Base-by-base conservation (phyloP, 2,888 invertebrate genomes). In the Eristalinus aeneus region DNA sequence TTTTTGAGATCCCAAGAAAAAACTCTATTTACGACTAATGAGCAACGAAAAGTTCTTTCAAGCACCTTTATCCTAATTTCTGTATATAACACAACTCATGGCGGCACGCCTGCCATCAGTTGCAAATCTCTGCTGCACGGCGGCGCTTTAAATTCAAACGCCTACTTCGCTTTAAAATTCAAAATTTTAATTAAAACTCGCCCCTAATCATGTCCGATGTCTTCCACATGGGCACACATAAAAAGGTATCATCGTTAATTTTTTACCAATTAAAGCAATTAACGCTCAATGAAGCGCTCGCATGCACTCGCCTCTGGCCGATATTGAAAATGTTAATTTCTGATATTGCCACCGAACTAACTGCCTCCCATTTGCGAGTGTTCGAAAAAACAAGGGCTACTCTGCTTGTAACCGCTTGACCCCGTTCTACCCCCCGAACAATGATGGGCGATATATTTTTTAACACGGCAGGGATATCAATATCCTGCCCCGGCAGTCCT, bases 141-240 rank as follows among this genome's bases (percentile, higher is more conserved):
- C 9, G 0, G 32, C 20, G 39, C 3, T 53, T 53, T 54, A 36
- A 36, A 46, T 31, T 9, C n/a, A 46, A 10, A 27, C 27, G 27
- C 27, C 27, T 5, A 2, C 2, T 0, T 46, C 46, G 8, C 16
- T 8, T 67, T 53, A 8, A 54, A 53, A 32, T 20, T 67, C 20
- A 12, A 67, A 67, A 67, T 54, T 67, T 67, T 54, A 67, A 54
- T 67, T 54, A 67, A 54, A 67, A 23, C 23, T 56, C 23, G 1
- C 22, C 12, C 56, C 67, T 67, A 67, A 67, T 67, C 53, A 31
- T 54, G 22, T 12, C 31, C 31, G 22, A 12, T 32, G 11, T 10
- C 32, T 54, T 22, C 12, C 54, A 5, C 22, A 16, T 54, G 54
- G 12, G 6, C 6, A 22, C 16, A 16, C 67, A 1, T 53, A 12